Conservation (phyloP, 2,113 vertebrate genomes). For the Poeciliopsis turrubarensis region DNA sequence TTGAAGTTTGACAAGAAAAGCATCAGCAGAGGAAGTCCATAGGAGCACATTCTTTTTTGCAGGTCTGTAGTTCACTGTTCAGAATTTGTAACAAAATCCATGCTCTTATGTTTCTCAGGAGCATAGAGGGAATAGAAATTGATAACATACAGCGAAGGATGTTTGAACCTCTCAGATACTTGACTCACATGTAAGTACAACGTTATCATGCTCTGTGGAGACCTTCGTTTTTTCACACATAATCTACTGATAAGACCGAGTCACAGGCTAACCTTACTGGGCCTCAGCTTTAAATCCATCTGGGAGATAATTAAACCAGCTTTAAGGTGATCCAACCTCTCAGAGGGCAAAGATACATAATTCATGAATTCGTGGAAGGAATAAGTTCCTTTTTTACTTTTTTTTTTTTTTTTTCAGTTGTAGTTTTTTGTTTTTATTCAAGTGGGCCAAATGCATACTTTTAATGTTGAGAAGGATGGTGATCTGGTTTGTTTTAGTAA, state of each 20-base stretch:
- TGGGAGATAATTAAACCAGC: conserved; percentile 13
- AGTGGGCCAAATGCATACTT: not conserved
- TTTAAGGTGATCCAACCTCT: conserved; percentile 31
- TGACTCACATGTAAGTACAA: conserved; percentile 94
- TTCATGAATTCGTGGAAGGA: not conserved
- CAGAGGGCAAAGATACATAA: not conserved
- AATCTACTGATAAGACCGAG: not conserved
- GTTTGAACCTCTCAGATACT: conserved; percentile 89
- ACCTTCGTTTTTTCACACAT: not conserved
- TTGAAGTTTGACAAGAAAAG: not conserved
- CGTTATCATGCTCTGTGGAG: not conserved
- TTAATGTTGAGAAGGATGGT: not conserved
- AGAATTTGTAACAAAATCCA: not conserved
- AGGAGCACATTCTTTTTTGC: not conserved
- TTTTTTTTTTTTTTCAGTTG: not conserved
- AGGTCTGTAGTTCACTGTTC: not conserved
- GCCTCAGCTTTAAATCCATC: conserved; percentile 22
- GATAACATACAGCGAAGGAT: conserved; percentile 91
- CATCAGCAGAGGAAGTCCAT: not conserved
- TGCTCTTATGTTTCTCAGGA: conserved; percentile 80
- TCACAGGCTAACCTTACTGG: not conserved
- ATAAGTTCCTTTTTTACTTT: not conserved
- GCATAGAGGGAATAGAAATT: conserved; percentile 95
- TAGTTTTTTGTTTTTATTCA: not conserved
- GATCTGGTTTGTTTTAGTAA: too few relatives aligned